These are phyloP conservation scores for Teleiodes luculella DNA, from an alignment of 2,888 invertebrate genomes.

Conservation along the genomic window DNA sequence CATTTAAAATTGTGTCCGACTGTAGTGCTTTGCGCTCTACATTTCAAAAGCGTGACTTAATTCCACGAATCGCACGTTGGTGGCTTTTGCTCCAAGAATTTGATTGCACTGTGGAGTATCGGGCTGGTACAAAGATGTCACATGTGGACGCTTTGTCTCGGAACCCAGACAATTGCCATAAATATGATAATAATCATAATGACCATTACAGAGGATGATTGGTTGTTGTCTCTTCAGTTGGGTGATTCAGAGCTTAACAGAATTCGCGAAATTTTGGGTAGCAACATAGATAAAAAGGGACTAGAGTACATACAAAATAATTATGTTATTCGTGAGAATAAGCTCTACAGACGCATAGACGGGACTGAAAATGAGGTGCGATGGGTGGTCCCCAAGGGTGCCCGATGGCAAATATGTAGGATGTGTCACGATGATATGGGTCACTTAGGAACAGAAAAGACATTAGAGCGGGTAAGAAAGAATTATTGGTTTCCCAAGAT, in stretches of 20 bases:
- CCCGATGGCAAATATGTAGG: conserved; percentile 30
- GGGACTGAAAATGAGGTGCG: background rate
- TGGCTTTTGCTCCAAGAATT: conserved; percentile 15
- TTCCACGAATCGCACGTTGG: conserved; percentile 13
- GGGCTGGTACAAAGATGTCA: conserved; percentile 10
- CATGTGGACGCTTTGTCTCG: conserved; percentile 16
- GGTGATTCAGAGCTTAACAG: background rate
- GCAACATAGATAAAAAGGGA: background rate
- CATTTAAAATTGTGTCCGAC: conserved; percentile 14
- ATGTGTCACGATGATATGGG: conserved; percentile 27
- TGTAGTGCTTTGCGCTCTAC: conserved; percentile 12
- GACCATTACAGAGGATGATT: background rate
- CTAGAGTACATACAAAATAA: background rate
- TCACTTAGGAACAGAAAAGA: background rate
- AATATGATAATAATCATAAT: background rate
- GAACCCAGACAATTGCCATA: background rate
- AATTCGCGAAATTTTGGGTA: background rate
- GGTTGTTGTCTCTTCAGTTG: background rate
- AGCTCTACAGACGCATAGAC: background rate
- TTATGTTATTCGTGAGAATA: background rate
- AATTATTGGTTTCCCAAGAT: conserved; percentile 18
- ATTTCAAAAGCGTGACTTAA: conserved; percentile 5
- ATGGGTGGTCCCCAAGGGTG: conserved; percentile 7
- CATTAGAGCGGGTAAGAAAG: conserved; percentile 15
- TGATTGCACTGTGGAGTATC: conserved; percentile 12